A percentile compares a stretch with the other conserved stretches of the same genome.
phyloP scores from a whole-genome alignment of 2,797 vertebrate genomes.

The Schizothorax lantsangensis region DNA sequence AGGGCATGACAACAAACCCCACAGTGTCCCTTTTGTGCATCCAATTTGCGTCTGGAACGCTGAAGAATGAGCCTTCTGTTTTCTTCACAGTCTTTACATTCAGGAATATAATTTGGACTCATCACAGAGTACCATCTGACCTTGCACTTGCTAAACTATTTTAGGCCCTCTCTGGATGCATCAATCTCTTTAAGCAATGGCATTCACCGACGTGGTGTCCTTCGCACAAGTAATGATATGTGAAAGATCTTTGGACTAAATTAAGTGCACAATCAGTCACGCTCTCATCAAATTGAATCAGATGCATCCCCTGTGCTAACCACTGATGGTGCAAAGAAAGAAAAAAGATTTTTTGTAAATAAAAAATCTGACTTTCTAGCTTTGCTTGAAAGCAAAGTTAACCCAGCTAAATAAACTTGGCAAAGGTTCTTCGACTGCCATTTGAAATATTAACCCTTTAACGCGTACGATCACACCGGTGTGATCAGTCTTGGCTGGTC shows the following conservation, averaged over 20 bases:
- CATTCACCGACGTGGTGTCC: neutral
- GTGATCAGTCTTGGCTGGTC: too few relatives aligned
- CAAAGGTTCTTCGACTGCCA: too few relatives aligned
- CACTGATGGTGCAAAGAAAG: neutral
- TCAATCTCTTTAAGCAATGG: neutral
- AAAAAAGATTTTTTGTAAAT: neutral
- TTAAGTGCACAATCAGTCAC: neutral
- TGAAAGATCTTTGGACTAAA: neutral
- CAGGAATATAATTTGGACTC: slow-evolving; percentile 13
- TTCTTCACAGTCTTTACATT: slow-evolving; percentile 27
- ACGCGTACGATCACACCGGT: too few relatives aligned
- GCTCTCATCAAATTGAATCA: neutral
- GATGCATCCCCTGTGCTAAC: neutral
- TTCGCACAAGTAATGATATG: neutral
- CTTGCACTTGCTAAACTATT: slow-evolving; percentile 30
- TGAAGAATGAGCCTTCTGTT: slow-evolving; percentile 41
- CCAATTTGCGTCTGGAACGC: neutral
- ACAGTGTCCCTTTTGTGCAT: slow-evolving; percentile 33
- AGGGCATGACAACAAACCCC: slow-evolving; percentile 1
- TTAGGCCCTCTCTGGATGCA: neutral
- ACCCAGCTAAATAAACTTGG: too few relatives aligned
- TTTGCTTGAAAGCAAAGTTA: too few relatives aligned
- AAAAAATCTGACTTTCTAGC: too few relatives aligned
- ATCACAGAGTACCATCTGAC: slow-evolving; percentile 9
- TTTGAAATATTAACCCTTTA: too few relatives aligned